phyloP scores from a whole-genome alignment of 2,113 vertebrate genomes.

The Corythoichthys intestinalis region DNA sequence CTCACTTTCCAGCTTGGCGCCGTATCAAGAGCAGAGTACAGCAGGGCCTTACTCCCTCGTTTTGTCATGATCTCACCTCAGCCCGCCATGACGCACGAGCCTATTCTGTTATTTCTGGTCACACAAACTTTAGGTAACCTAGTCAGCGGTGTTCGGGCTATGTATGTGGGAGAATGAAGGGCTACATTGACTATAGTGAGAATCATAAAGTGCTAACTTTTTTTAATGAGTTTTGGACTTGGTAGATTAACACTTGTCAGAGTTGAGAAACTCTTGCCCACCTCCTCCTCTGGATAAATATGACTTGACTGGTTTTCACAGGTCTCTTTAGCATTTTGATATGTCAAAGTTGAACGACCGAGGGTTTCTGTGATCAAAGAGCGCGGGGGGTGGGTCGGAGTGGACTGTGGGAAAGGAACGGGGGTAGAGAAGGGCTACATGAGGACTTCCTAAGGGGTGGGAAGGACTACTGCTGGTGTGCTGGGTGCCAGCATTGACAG shows the following conservation, averaged over 20 bases:
- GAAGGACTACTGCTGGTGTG: constrained; percentile 59
- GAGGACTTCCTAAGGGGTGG: constrained; percentile 56
- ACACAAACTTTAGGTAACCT: constrained; percentile 31
- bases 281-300: constrained; percentile 44
- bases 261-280: constrained; percentile 54
- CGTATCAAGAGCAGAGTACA: constrained; percentile 48
- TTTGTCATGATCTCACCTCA: constrained; percentile 53
- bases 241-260: constrained; percentile 64
- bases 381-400: constrained; percentile 5
- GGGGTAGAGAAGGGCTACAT: constrained; percentile 38
- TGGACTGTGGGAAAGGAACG: constrained; percentile 29
- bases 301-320: constrained; percentile 30
- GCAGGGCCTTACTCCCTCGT: constrained; percentile 52
- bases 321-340: constrained; percentile 52
- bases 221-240: constrained; percentile 55
- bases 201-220: not conserved
- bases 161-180: constrained; percentile 4
- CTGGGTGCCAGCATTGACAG: constrained; percentile 67
- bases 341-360: constrained; percentile 67
- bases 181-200: constrained; percentile 11
- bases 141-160: constrained; percentile 26
- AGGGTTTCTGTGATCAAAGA: constrained; percentile 53
- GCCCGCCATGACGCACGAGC: constrained; percentile 48
- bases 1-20: constrained; percentile 64
- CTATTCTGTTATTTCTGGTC: constrained; percentile 11